A percentile compares a stretch with the other conserved stretches of the same genome.
Evolutionary conservation across 1,140 invertebrate genomes (phyloP).

Genomic region (Caenorhabditis latens): DNA sequence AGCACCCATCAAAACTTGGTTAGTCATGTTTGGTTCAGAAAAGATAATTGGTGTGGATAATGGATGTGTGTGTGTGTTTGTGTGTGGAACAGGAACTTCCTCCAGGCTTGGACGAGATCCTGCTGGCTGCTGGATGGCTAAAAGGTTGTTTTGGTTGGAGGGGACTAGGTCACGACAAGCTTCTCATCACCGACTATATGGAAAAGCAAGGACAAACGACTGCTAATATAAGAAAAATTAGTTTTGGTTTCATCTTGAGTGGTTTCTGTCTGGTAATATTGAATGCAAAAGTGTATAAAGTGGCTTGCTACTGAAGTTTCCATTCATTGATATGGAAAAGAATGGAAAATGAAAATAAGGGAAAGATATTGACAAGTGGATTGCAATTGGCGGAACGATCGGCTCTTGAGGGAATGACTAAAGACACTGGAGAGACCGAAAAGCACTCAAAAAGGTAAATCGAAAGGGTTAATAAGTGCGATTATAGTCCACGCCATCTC

Average conservation of each 20-base stretch:
- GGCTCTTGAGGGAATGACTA: slow-evolving; percentile 28
- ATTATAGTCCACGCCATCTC: slow-evolving; percentile 26
- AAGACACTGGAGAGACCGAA: slow-evolving; percentile 3
- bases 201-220: background rate
- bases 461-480: slow-evolving; percentile 43
- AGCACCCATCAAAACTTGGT: slow-evolving; percentile 55
- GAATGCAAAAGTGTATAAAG: background rate
- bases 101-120: slow-evolving; percentile 43
- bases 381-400: slow-evolving; percentile 43
- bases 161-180: slow-evolving; percentile 39
- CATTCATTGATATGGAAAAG: background rate
- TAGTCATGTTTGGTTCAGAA: slow-evolving; percentile 54
- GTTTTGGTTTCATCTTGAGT: background rate
- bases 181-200: slow-evolving; percentile 4
- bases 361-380: slow-evolving; percentile 41
- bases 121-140: slow-evolving; percentile 7
- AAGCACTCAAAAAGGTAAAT: slow-evolving; percentile 38
- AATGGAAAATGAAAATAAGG: background rate
- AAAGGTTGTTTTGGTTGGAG: slow-evolving; percentile 30
- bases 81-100: slow-evolving; percentile 37
- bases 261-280: background rate
- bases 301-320: background rate
- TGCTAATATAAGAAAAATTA: background rate
- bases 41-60: slow-evolving; percentile 56
- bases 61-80: slow-evolving; percentile 47